Base-by-base conservation (phyloP, 1,140 invertebrate species). In the Neuroterus valhalla region DNA sequence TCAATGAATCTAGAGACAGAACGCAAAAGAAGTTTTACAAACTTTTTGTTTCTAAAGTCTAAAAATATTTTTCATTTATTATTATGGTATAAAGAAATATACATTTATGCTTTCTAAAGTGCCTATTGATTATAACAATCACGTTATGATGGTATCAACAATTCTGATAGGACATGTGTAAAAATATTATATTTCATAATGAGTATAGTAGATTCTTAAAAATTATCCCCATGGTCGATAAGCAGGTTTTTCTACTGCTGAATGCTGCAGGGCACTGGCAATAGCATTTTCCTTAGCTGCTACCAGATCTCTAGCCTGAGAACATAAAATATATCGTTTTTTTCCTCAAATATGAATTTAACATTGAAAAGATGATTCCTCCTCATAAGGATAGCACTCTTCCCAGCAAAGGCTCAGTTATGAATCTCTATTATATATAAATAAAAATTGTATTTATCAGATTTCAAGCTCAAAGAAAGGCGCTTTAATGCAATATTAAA, bases 231-330 rank as follows among this genome's bases (percentile, higher is more conserved):
- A 89, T 15, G 86, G 82, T 67, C 83, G 84, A 70, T 87, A 85
- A 45, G 67, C 19, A 1, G 81, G 73, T 68, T 87, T 89, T 66
- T 83, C 76, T 23, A 68, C 71, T 2, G 81, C 83, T 2, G 82
- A 78, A 17, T 87, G 81, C 31, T 88, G 86, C 0, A 90, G 77
- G 0, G 88, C 88, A 17, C 84, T 82, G 10, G 86, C 86, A 10
- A 90, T 87, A 5, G 86, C 85, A 48, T 90, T 86, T 79, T 90
- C 87, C 77, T 89, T 90, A 1, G 87, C 87, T 12, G 87, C 88
- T 19, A 89, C 73, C 26, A 89, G 78, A 68, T 89, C 86, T 46
- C 84, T 89, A 52, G 81, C 84, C 89, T 90, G 42, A 72, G 77
- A 46, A 80, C 78, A 75, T 72, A 71, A 38, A 80, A 78, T 69